phyloP scores from a whole-genome alignment of 2,797 vertebrate genomes.

The Sitta carolinensis region DNA sequence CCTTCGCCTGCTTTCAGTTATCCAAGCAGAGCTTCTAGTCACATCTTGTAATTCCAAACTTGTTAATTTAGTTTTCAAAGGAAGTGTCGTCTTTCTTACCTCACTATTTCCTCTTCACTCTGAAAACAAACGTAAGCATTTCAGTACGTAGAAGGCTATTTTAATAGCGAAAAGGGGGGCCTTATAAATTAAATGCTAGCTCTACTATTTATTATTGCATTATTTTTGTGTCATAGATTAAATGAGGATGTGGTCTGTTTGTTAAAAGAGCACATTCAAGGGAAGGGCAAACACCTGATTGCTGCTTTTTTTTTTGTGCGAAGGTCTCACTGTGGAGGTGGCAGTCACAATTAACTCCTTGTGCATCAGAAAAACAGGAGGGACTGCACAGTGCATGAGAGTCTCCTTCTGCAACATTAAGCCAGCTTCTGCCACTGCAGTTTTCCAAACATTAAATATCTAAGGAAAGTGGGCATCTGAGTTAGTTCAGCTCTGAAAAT shows the following conservation, averaged over 20 bases:
- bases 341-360: not conserved
- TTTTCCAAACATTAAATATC: not conserved
- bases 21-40: not conserved
- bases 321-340: fast-evolving
- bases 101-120: not conserved
- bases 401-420: not conserved
- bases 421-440: not conserved
- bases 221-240: not conserved
- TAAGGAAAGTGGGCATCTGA: fast-evolving
- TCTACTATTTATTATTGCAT: not conserved
- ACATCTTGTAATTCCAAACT: not conserved
- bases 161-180: not conserved
- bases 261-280: fast-evolving
- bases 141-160: not conserved
- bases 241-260: fast-evolving
- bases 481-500: not conserved
- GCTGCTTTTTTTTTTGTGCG: fast-evolving
- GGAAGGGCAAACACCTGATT: not conserved
- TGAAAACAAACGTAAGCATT: not conserved
- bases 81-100: not conserved
- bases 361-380: not conserved
- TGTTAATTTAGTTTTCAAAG: not conserved
- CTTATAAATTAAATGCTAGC: not conserved
- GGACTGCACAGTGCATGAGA: not conserved
- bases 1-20: not conserved